Percentiles rank a stretch among this genome's conserved stretches.
Evolutionary conservation across 2,113 vertebrate genomes (phyloP).

Genomic region (Centrocercus urophasianus): DNA sequence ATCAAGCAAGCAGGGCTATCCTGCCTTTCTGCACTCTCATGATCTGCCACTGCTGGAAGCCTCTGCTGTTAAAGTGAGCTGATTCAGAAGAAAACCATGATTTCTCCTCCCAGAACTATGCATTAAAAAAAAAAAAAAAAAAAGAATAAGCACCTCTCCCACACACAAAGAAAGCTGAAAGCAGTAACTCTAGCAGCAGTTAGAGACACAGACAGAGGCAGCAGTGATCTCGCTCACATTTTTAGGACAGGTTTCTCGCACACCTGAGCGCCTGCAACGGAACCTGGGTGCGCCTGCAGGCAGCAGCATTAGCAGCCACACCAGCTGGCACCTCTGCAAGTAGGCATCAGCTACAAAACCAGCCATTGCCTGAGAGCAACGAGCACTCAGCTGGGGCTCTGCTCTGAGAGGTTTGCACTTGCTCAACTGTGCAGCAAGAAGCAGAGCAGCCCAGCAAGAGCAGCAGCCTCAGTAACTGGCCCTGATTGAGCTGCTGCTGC

Average conservation of each 20-base stretch:
- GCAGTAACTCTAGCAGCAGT: background rate
- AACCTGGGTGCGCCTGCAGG: accelerated
- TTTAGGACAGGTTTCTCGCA: background rate
- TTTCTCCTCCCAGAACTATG: background rate
- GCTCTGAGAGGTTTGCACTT: background rate
- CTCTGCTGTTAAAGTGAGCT: background rate
- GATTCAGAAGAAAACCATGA: background rate
- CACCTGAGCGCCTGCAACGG: background rate
- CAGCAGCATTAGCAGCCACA: background rate
- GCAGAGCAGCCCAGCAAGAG: accelerated
- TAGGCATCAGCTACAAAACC: background rate
- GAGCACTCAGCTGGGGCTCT: background rate
- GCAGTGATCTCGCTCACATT: background rate
- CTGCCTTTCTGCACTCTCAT: background rate
- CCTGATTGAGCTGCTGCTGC: background rate
- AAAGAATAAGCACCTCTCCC: background rate
- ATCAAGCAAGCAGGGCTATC: background rate
- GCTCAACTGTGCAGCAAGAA: background rate
- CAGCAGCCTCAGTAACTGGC: background rate
- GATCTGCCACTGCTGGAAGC: background rate
- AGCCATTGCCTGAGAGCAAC: background rate
- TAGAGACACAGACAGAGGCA: background rate
- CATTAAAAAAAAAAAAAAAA: background rate
- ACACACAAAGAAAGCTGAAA: background rate
- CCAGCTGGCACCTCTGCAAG: background rate